Evolutionary conservation across 2,888 invertebrate species (phyloP).

Genomic region (Dioctria linearis): DNA sequence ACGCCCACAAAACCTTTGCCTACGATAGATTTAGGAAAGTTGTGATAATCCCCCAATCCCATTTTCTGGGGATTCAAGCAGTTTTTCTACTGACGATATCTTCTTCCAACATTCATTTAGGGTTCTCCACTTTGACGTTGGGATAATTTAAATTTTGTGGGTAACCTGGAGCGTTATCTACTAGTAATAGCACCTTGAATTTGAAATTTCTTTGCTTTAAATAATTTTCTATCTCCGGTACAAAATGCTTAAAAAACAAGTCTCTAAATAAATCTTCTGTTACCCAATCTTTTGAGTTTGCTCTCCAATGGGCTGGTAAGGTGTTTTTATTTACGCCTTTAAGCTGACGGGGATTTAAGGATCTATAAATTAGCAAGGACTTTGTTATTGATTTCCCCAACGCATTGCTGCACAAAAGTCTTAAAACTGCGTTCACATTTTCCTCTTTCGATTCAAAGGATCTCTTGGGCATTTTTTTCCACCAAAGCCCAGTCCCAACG

Average conservation of each 20-base stretch:
- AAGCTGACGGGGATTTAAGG: neutral
- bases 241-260: conserved; percentile 14
- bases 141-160: conserved; percentile 31
- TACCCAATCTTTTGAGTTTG: conserved; percentile 27
- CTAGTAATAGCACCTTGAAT: conserved; percentile 7
- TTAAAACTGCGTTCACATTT: conserved; percentile 1
- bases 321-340: conserved; percentile 20
- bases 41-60: too few species aligned
- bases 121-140: conserved; percentile 11
- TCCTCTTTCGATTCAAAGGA: neutral
- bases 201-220: neutral
- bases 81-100: too few species aligned
- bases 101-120: too few species aligned
- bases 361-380: neutral
- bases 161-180: conserved; percentile 22
- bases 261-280: conserved; percentile 6
- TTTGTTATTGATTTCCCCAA: conserved; percentile 10
- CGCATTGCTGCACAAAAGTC: conserved; percentile 20
- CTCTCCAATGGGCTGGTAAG: conserved; percentile 19
- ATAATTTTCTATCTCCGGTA: conserved; percentile 1
- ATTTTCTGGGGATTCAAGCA: too few species aligned
- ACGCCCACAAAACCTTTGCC: too few species aligned
- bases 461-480: conserved; percentile 8
- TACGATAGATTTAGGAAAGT: too few species aligned
- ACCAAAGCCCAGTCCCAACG: neutral